These are phyloP conservation scores for Sebastes iracundus DNA, from an alignment of 2,797 vertebrate genomes.

Conservation along the genomic window DNA sequence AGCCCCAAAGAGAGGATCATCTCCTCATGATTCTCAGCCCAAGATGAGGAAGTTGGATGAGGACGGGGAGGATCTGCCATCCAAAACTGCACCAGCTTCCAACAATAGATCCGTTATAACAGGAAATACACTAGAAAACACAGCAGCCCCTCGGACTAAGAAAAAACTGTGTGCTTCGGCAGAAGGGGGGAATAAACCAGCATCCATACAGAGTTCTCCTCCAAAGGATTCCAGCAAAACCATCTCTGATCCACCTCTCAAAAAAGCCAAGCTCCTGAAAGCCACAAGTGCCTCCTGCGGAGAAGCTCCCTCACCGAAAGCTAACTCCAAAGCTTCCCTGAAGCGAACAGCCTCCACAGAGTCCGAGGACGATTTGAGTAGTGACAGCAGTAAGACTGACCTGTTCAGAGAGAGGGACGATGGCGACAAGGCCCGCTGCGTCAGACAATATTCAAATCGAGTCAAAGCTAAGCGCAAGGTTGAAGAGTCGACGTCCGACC, in stretches of 20 bases:
- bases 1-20: conserved; percentile 79
- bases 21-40: conserved; percentile 72
- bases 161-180: conserved; percentile 61
- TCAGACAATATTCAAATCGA: conserved; percentile 70
- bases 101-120: conserved; percentile 66
- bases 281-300: conserved; percentile 76
- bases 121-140: conserved; percentile 63
- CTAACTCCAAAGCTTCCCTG: conserved; percentile 57
- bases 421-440: conserved; percentile 64
- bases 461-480: conserved; percentile 65
- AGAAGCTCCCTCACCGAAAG: conserved; percentile 55
- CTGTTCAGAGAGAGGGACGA: conserved; percentile 65
- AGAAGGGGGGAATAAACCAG: conserved; percentile 60
- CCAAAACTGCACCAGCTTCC: conserved; percentile 64
- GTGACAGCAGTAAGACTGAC: conserved; percentile 61
- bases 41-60: conserved; percentile 80
- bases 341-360: conserved; percentile 69
- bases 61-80: conserved; percentile 55
- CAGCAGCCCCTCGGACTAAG: conserved; percentile 69
- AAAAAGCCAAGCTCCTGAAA: conserved; percentile 78
- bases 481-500: conserved; percentile 44
- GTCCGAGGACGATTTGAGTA: conserved; percentile 64
- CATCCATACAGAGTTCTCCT: conserved; percentile 62
- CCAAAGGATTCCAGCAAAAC: conserved; percentile 59
- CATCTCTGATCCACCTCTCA: conserved; percentile 64